These are phyloP conservation scores for Natrix natrix DNA, from an alignment of 2,797 vertebrate genomes.

Conservation along the genomic window DNA sequence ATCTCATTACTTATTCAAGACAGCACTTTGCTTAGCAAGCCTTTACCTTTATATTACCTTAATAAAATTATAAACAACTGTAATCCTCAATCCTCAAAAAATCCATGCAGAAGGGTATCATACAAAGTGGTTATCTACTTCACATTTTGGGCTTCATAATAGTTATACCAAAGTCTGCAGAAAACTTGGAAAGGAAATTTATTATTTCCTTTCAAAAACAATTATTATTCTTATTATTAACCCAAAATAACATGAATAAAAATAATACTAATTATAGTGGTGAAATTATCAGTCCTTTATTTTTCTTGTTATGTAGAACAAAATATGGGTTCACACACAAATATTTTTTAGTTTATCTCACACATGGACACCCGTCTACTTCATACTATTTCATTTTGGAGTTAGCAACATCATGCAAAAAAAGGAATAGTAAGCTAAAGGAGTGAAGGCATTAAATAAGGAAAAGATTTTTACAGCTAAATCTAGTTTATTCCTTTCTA, in stretches of 20 bases:
- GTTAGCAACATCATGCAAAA: background rate
- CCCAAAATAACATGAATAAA: background rate
- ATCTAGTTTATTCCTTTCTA: background rate
- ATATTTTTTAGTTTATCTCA: background rate
- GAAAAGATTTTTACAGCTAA: background rate
- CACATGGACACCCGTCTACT: background rate
- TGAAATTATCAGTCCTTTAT: background rate
- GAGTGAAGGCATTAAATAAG: background rate
- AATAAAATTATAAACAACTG: too few species aligned
- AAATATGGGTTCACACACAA: background rate
- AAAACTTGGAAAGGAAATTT: background rate
- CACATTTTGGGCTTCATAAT: background rate
- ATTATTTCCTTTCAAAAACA: too few species aligned
- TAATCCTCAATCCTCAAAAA: background rate
- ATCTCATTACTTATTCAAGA: background rate
- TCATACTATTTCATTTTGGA: background rate
- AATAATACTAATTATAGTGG: background rate
- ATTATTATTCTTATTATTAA: background rate
- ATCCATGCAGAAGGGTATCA: background rate
- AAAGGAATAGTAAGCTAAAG: background rate
- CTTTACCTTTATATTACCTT: background rate
- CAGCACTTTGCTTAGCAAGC: background rate
- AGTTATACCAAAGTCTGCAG: background rate
- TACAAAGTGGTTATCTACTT: background rate
- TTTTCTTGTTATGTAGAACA: background rate